Base-by-base conservation (phyloP, 2,888 invertebrate species). In the Scelioninae gen. 1 region DNA sequence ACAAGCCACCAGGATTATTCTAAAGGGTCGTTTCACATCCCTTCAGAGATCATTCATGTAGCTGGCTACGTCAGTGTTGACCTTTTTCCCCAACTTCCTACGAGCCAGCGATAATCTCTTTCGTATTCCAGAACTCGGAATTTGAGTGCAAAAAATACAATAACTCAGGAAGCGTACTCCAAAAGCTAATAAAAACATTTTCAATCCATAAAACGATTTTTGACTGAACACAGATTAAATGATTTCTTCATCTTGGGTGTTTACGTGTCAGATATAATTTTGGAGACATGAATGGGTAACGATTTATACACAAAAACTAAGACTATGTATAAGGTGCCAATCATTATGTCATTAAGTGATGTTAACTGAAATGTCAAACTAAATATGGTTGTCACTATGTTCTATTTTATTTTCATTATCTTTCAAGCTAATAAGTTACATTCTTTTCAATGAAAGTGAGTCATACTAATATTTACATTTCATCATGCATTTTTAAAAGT, bases 121-220 rank as follows among this genome's bases (percentile, higher is more conserved):
- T 29, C 56, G 47, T 51, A 10, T 69, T 60, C 55, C 40, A 49
- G 71, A 71, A 66, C 40, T 71, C 49, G 65, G 72, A 32, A 79
- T 74, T 72, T 45, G 29, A 75, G 66, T 74, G 66, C 68, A 68
- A 63, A 65, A 69, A 80, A 72, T 56, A 79, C 72, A 74, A 66
- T 74, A 56, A 68, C 53, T 16, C 51, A 62, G 74, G 58, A 69
- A 80, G 23, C 74, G 66, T 55, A 45, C 79, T 66, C 60, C 32
- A 53, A 78, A 78, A 74, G 74, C 68, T 63, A 75, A 80, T 60
- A 51, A 80, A 75, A 80, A 80, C 80, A 80, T 74, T 68, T 63
- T 15, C 16, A 16, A 75, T 58, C 10, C 65, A 16, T 23, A 32
- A 63, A 60, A 71, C 63, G 29, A 47, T 76, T 71, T 76, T 53